Evolutionary conservation across 2,113 vertebrate genomes (phyloP).

Genomic region (Eretmochelys imbricata): DNA sequence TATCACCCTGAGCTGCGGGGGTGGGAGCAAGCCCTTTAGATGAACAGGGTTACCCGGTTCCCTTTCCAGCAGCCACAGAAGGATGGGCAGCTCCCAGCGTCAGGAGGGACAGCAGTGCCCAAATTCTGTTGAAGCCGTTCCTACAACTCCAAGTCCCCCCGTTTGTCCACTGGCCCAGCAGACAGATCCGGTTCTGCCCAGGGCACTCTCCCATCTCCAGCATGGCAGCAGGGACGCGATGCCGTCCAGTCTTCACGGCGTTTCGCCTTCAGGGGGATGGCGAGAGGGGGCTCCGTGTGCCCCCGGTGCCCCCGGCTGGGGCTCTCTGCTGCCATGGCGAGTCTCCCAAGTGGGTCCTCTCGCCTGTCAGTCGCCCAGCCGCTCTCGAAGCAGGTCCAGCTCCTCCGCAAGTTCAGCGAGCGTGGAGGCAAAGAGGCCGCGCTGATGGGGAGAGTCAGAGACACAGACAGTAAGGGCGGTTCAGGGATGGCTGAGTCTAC

Average conservation of each 20-base stretch:
- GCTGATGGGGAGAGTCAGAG: constrained; percentile 20
- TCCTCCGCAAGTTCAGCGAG: constrained; percentile 65
- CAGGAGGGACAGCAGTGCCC: too few relatives aligned
- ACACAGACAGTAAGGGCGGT: fast-evolving
- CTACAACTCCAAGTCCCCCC: background rate
- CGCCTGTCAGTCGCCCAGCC: constrained; percentile 43
- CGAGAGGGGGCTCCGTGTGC: background rate
- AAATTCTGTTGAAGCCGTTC: background rate
- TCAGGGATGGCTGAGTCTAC: background rate
- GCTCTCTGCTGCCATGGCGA: background rate
- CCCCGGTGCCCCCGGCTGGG: background rate
- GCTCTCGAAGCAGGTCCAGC: constrained; percentile 73
- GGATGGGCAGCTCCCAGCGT: background rate
- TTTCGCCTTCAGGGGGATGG: background rate
- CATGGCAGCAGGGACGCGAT: background rate
- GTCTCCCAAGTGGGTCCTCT: background rate
- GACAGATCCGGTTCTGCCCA: background rate
- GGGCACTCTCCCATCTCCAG: too few relatives aligned
- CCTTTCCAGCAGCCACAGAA: background rate
- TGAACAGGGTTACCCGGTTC: background rate
- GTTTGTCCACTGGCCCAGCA: background rate
- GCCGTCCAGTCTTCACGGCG: too few relatives aligned
- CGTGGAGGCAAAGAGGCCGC: constrained; percentile 52
- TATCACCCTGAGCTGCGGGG: background rate
- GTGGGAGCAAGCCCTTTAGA: background rate